These are phyloP conservation scores for Spinibarbus caldwelli DNA, from an alignment of 2,797 vertebrate species.

Conservation along the genomic window DNA sequence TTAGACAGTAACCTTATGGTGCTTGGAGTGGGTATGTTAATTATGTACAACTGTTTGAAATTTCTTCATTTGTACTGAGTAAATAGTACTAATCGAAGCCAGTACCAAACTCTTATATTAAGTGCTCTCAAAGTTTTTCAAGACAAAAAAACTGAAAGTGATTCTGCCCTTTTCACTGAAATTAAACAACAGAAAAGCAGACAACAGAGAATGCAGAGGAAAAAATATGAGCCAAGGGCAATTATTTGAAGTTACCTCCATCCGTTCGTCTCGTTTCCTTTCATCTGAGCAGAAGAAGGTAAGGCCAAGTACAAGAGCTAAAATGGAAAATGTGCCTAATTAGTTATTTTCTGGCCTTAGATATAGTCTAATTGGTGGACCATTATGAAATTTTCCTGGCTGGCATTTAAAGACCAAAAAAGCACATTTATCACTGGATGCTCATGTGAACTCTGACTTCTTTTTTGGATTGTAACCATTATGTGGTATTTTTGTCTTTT, in stretches of 20 bases:
- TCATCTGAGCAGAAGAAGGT: conserved; percentile 34
- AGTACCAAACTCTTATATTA: not conserved
- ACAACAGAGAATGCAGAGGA: not conserved
- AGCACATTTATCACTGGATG: conserved; percentile 4
- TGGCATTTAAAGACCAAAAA: conserved; percentile 52
- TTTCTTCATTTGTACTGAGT: not conserved
- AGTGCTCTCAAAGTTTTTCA: not conserved
- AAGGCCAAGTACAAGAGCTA: conserved; percentile 23
- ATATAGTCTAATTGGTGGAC: conserved; percentile 51
- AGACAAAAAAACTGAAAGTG: not conserved
- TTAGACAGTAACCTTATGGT: conserved; percentile 25
- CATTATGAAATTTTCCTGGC: conserved; percentile 51
- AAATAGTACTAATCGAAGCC: not conserved
- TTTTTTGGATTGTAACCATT: not conserved
- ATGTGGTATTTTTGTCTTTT: not conserved
- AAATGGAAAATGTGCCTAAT: conserved; percentile 49
- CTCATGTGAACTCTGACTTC: conserved; percentile 16
- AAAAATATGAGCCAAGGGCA: conserved; percentile 9
- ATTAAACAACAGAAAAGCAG: not conserved
- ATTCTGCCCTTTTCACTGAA: conserved; percentile 8
- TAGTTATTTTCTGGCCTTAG: conserved; percentile 41
- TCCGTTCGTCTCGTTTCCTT: conserved; percentile 23
- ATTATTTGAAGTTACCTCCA: conserved; percentile 27
- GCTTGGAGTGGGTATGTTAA: conserved; percentile 15
- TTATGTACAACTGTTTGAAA: conserved; percentile 4